A percentile compares a stretch with the other conserved stretches of the same genome.
Conservation (phyloP, 2,888 invertebrate species). For the Hecatera dysodea region DNA sequence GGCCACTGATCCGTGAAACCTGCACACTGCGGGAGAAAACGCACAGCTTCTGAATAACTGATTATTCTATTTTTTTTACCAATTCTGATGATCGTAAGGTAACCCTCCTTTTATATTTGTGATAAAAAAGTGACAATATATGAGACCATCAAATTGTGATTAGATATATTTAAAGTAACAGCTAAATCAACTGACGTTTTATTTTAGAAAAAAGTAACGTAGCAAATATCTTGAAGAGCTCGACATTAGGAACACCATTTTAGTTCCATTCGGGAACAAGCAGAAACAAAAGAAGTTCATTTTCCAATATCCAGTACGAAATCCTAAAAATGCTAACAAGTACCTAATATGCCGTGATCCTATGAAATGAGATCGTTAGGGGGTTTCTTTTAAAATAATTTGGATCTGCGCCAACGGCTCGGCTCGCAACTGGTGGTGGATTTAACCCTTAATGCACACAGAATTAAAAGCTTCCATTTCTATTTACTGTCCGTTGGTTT, state of each 20-base stretch:
- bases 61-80: too few relatives aligned
- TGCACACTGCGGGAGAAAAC: neutral
- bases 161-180: neutral
- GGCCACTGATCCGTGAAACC: too few relatives aligned
- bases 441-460: slow-evolving; percentile 80
- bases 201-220: neutral
- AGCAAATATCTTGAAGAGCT: neutral
- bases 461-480: slow-evolving; percentile 81
- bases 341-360: slow-evolving; percentile 66
- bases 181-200: neutral
- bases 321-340: slow-evolving; percentile 64
- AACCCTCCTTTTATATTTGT: too few relatives aligned
- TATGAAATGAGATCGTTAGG: slow-evolving; percentile 79
- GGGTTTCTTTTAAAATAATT: slow-evolving; percentile 88
- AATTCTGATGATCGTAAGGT: too few relatives aligned
- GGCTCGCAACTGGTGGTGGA: slow-evolving; percentile 87
- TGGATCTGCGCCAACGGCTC: slow-evolving; percentile 82
- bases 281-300: slow-evolving; percentile 51
- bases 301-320: slow-evolving; percentile 57
- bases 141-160: neutral
- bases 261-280: slow-evolving; percentile 11
- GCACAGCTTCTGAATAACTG: neutral
- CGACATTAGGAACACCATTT: slow-evolving; percentile 2
- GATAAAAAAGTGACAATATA: neutral
- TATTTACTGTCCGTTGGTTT: slow-evolving; percentile 75